Percentiles rank a stretch among this genome's conserved stretches.
Evolutionary conservation across 2,888 invertebrate genomes (phyloP).

Genomic region (Dioctria rufipes): DNA sequence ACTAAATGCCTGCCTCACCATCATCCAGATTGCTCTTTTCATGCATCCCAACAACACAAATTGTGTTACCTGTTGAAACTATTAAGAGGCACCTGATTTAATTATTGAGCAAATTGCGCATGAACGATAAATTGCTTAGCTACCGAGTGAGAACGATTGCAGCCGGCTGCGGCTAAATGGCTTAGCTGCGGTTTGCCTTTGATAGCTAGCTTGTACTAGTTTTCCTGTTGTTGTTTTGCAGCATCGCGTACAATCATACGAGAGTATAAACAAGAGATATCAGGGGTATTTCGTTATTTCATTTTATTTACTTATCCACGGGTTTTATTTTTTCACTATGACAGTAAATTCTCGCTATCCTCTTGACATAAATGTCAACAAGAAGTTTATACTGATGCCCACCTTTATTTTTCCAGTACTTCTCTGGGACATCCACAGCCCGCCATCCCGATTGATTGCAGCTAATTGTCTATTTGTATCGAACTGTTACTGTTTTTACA

Average conservation of each 20-base stretch:
- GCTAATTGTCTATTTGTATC: constrained; percentile 56
- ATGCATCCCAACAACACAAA: constrained; percentile 36
- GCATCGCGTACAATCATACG: constrained; percentile 14
- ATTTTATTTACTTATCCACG: constrained; percentile 43
- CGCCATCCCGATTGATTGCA: constrained; percentile 53
- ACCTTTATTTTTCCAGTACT: constrained; percentile 11
- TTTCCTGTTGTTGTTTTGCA: neutral
- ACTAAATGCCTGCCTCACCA: neutral
- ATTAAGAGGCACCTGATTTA: constrained; percentile 59
- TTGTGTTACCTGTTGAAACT: constrained; percentile 53
- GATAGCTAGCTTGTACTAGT: constrained; percentile 5
- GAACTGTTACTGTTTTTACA: constrained; percentile 43
- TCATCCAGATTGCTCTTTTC: constrained; percentile 22
- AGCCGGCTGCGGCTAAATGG: constrained; percentile 4
- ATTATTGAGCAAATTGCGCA: constrained; percentile 58
- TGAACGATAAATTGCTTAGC: constrained; percentile 56
- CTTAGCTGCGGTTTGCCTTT: constrained; percentile 34
- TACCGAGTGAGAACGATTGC: constrained; percentile 17
- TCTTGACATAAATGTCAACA: constrained; percentile 56
- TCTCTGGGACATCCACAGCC: constrained; percentile 16
- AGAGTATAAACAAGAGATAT: neutral
- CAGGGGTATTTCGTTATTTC: constrained; percentile 37
- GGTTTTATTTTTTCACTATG: constrained; percentile 43
- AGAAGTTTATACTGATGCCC: constrained; percentile 53
- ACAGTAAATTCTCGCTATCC: constrained; percentile 54